These are phyloP conservation scores for Hydrolagus affinis DNA, from an alignment of 2,113 vertebrate species.

Conservation along the genomic window DNA sequence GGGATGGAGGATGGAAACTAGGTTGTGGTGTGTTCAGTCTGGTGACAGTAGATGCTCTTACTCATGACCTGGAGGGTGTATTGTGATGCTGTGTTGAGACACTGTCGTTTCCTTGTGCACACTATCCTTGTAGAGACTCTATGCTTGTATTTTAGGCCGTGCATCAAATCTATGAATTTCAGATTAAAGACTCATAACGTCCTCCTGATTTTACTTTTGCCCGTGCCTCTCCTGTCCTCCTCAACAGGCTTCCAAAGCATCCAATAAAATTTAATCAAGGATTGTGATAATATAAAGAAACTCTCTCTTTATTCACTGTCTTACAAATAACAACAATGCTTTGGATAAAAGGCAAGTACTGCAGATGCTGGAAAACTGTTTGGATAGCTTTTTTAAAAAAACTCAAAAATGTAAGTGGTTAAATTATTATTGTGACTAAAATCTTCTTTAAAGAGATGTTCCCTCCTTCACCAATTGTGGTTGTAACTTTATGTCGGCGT, in stretches of 20 bases:
- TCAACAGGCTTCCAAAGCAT: background rate
- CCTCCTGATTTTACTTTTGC: conserved; percentile 13
- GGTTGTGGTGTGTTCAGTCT: background rate
- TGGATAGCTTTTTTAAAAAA: conserved; percentile 25
- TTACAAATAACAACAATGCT: background rate
- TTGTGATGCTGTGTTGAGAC: conserved; percentile 22
- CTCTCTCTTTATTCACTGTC: conserved; percentile 24
- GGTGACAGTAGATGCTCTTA: background rate
- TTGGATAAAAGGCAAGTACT: too few species aligned
- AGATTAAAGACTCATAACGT: conserved; percentile 23
- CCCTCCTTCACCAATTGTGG: too few species aligned
- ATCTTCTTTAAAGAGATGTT: too few species aligned
- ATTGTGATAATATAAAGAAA: conserved; percentile 32
- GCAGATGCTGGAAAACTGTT: background rate
- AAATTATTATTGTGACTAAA: background rate
- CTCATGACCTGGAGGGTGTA: background rate
- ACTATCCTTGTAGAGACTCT: conserved; percentile 25
- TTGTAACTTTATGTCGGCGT: too few species aligned
- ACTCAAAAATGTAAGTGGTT: background rate
- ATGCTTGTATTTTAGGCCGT: conserved; percentile 23
- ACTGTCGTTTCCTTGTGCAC: conserved; percentile 15
- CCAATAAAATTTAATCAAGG: conserved; percentile 31
- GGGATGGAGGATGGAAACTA: background rate
- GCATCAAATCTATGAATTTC: conserved; percentile 29
- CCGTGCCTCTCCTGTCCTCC: background rate